Conservation (phyloP, 2,888 invertebrate genomes). For the Lasioglossum morio region DNA sequence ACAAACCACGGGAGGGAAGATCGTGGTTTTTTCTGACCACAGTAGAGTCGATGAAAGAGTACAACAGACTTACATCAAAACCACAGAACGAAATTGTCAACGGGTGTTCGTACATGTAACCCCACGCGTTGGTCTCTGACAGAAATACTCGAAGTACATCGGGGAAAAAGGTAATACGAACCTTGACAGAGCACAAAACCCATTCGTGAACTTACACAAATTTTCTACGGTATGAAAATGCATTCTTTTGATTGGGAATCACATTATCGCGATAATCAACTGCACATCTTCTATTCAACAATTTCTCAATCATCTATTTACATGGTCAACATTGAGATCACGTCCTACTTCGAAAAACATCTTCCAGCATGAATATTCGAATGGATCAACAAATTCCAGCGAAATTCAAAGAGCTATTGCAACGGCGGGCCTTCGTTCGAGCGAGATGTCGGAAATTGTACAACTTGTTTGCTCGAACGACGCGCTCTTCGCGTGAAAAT, state of each 20-base stretch:
- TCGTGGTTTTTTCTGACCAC: background rate
- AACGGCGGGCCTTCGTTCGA: background rate
- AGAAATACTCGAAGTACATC: conserved; percentile 34
- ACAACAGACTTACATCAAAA: background rate
- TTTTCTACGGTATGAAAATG: background rate
- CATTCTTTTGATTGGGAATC: background rate
- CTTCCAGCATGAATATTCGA: background rate
- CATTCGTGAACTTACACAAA: background rate
- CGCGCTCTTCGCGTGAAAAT: background rate
- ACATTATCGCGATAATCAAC: background rate
- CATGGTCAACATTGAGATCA: background rate
- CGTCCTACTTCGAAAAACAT: background rate
- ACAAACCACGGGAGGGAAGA: conserved; percentile 8
- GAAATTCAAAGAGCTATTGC: background rate
- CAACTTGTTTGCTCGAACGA: background rate
- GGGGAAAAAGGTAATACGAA: background rate
- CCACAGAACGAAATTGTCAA: conserved; percentile 18
- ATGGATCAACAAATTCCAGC: background rate
- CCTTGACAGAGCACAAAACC: background rate
- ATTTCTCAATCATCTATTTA: background rate
- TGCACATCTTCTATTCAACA: background rate
- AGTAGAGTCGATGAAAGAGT: background rate
- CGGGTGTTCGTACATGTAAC: conserved; percentile 24
- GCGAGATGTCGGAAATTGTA: background rate
- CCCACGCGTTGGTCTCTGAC: conserved; percentile 50